Evolutionary conservation across 2,888 invertebrate genomes (phyloP), one percentile per base, ranked within the genome.

Genomic region (Aphidius colemani): DNA sequence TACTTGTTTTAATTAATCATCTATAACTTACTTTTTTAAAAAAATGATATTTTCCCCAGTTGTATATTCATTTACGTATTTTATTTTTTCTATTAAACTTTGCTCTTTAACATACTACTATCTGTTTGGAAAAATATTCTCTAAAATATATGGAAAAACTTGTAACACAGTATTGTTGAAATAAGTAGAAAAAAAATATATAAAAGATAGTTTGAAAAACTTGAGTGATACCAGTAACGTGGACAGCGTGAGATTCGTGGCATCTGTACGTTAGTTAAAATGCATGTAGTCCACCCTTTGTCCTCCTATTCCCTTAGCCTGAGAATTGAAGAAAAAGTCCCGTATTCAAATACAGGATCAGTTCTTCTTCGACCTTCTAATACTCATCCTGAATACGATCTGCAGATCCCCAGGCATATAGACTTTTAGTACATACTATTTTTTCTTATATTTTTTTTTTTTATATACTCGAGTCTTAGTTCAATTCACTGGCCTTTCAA

Each of bases 311-410:
- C 41, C 41, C 53, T 30, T 30, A 30, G 30, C 30, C 30, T 30
- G 5, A 30, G 30, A 30, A 30, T 30, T 30, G 4, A 30, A 18
- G 63, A 62, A 66, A 58, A 64, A 65, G 55, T 58, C 40, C 77
- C 81, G 80, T 82, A 82, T 82, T 82, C 82, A 82, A 82, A 82
- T 81, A 81, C 78, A 78, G 80, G 81, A 81, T 80, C 79, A 81
- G 80, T 75, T 74, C 76, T 76, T 73, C 76, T 75, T 76, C 78
- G 76, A 77, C 78, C 78, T 77, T 76, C 74, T 74, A 71, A 71
- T 74, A 71, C 78, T 78, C 79, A 81, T 80, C 78, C 75, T 72
- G 74, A 78, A 46, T 78, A 75, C 72, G 77, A 77, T 74, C 74
- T 73, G 63, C 66, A 67, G 59, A 67, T 67, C 69, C 67, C 68